These are phyloP conservation scores for Lathronympha strigana DNA, from an alignment of 2,888 invertebrate genomes.

Conservation along the genomic window DNA sequence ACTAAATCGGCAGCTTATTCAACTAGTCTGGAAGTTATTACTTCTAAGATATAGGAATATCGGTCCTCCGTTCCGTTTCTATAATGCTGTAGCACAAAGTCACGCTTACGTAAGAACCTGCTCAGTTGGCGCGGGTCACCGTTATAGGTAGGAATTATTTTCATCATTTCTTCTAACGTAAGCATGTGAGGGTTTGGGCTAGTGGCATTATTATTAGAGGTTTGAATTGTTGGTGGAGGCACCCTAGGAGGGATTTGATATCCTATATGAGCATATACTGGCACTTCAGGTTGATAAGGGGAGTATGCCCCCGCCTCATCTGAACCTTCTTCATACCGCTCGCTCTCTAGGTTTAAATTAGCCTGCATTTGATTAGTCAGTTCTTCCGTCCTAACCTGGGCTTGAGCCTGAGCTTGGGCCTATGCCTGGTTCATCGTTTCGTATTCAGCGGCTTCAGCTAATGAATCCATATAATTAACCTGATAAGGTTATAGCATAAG, in stretches of 20 bases:
- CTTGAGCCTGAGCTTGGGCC: neutral
- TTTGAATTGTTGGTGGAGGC: neutral
- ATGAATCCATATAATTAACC: neutral
- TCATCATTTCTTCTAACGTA: constrained; percentile 1
- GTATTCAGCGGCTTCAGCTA: neutral
- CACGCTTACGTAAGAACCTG: neutral
- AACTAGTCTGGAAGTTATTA: neutral
- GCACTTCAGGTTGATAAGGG: neutral
- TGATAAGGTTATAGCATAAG: neutral
- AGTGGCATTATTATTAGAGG: neutral
- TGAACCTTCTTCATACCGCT: neutral
- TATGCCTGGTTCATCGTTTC: neutral
- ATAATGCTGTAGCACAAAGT: neutral
- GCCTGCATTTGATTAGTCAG: neutral
- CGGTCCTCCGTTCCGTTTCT: constrained; percentile 2
- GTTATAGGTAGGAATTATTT: constrained; percentile 7
- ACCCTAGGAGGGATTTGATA: neutral
- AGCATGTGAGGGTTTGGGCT: neutral
- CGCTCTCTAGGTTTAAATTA: neutral
- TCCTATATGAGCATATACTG: neutral
- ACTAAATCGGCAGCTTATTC: constrained; percentile 6
- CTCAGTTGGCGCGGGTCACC: constrained; percentile 6
- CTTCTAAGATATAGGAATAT: neutral
- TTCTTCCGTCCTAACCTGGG: neutral
- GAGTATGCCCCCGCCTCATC: constrained; percentile 1